Evolutionary conservation across 2,888 invertebrate genomes (phyloP).

Genomic region (Drosophila longiperda): DNA sequence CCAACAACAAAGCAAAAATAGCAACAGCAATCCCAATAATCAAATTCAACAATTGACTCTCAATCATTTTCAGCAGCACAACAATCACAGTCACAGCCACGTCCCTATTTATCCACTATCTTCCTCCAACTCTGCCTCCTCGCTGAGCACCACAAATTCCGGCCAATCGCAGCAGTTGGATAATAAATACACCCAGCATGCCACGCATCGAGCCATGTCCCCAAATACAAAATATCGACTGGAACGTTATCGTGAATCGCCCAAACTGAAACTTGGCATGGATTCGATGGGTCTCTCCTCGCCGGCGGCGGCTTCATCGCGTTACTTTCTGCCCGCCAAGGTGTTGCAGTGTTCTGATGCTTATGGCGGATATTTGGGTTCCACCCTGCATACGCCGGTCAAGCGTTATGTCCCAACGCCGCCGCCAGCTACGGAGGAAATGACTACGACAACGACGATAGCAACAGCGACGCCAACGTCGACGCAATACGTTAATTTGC

Average conservation of each 20-base stretch:
- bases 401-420: constrained; percentile 85
- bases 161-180: constrained; percentile 11
- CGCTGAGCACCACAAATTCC: constrained; percentile 48
- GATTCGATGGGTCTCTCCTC: constrained; percentile 28
- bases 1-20: constrained; percentile 10
- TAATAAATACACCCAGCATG: constrained; percentile 23
- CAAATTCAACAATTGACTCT: constrained; percentile 45
- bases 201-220: constrained; percentile 78
- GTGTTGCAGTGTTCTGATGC: constrained; percentile 79
- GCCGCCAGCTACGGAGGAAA: constrained; percentile 80
- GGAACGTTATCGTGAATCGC: constrained; percentile 81
- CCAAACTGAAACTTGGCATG: constrained; percentile 32
- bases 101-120: constrained; percentile 35
- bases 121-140: constrained; percentile 51
- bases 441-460: constrained; percentile 43
- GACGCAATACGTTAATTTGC: constrained; percentile 71
- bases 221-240: constrained; percentile 83
- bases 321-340: constrained; percentile 60
- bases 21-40: constrained; percentile 1
- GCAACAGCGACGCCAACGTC: constrained; percentile 23
- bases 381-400: constrained; percentile 85
- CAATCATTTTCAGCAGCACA: constrained; percentile 48
- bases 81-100: constrained; percentile 1
- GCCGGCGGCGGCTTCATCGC: constrained; percentile 30
- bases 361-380: constrained; percentile 80